Evolutionary conservation across 2,888 invertebrate species (phyloP).

Genomic region (Tubiluchus corallicola): DNA sequence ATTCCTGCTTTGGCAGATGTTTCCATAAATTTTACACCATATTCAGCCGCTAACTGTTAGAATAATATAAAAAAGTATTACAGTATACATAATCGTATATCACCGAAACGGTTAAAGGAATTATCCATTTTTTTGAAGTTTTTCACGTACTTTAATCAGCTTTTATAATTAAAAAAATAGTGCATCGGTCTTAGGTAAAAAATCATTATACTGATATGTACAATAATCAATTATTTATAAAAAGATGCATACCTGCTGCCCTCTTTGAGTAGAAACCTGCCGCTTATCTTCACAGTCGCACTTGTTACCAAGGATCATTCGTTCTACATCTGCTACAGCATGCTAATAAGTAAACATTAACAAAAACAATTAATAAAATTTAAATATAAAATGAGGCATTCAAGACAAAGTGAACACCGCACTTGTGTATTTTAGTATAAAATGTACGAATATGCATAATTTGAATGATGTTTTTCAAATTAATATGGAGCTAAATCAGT

Average conservation of each 20-base stretch:
- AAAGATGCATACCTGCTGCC: constrained; percentile 55
- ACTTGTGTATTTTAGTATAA: too few relatives aligned
- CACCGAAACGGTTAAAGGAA: background rate
- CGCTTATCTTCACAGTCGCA: constrained; percentile 91
- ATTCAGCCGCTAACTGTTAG: constrained; percentile 78
- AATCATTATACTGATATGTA: too few relatives aligned
- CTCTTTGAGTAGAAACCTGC: constrained; percentile 85
- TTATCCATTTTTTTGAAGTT: background rate
- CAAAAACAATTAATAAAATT: constrained; percentile 10
- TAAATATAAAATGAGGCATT: too few relatives aligned
- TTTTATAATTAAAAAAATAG: constrained; percentile 6
- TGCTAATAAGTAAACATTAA: too few relatives aligned
- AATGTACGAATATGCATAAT: too few relatives aligned
- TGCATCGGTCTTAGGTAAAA: too few relatives aligned
- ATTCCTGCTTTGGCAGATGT: constrained; percentile 95
- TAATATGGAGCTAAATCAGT: too few relatives aligned
- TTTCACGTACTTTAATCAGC: constrained; percentile 5
- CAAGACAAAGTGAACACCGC: too few relatives aligned
- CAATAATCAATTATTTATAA: too few relatives aligned
- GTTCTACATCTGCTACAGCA: constrained; percentile 94
- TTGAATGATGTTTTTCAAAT: too few relatives aligned
- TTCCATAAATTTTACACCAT: constrained; percentile 97
- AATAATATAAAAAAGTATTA: too few relatives aligned
- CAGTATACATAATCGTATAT: too few relatives aligned
- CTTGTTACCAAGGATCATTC: constrained; percentile 97